Evolutionary conservation across 23 tunicate genomes (phyloP), one percentile per base, ranked within the genome.

Genomic region (Halocynthia roretzi): DNA sequence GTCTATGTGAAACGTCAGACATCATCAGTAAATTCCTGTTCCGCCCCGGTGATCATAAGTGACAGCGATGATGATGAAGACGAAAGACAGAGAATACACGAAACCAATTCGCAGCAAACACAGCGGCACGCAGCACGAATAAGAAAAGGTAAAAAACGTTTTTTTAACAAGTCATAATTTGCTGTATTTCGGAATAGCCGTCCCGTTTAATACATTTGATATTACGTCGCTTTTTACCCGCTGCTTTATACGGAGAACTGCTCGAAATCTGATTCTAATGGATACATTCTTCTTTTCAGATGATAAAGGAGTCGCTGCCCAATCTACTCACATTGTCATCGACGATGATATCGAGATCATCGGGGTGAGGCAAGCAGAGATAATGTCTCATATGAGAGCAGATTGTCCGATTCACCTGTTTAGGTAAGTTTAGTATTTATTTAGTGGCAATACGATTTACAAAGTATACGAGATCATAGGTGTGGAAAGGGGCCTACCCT

Each of bases 331-430:
- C n/a, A n/a, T n/a, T n/a, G 7, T 7, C 7, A 90, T 90, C 57
- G 97, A 90, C 71, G 89, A 84, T 62, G 97, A 90, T 71, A 71
- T 90, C 22, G 89, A 81, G 62, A 90, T 90, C 12, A 81, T 81
- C 51, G 97, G 90, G 56, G 67, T 75, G 6, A 85, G 69, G 67
- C 80, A 84, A 77, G 90, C 97, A 0, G 90, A 90, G 57, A 77
- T 90, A 51, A 81, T 90, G 89, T 85, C 90, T 6, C 97, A 90
- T 62, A 81, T 81, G 50, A 61, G 97, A 58, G 62, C 86, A 11
- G 90, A 90, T 56, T 90, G 97, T 51, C 90, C 97, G 8, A 67
- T 84, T 40, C 86, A 90, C 65, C 71, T 50, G 10, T 90, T 84
- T 71, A 60, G 51, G 97, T 90, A 77, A 84, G 97, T 82, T 23